These are phyloP conservation scores for Procapra przewalskii DNA, from an alignment of 2,113 vertebrate species.

Conservation along the genomic window DNA sequence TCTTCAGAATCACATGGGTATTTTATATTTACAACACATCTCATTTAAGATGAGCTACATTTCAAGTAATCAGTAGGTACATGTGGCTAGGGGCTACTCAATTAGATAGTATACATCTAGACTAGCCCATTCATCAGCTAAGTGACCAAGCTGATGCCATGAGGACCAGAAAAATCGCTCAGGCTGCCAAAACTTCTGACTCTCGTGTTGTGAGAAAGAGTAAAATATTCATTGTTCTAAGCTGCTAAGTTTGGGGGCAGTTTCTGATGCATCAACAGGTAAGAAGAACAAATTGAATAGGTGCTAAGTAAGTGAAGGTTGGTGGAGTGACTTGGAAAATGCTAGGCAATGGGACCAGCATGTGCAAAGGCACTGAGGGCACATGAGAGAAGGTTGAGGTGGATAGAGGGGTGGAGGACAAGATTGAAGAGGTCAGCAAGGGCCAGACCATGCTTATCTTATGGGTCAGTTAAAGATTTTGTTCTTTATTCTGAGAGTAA, in stretches of 20 bases:
- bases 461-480: background rate
- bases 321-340: background rate
- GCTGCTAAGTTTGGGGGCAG: background rate
- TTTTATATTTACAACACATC: background rate
- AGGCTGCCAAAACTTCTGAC: background rate
- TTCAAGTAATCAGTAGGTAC: background rate
- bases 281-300: background rate
- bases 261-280: background rate
- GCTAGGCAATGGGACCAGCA: background rate
- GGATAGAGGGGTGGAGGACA: background rate
- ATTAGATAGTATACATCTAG: background rate
- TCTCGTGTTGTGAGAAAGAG: background rate
- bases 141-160: background rate
- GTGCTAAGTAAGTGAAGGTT: background rate
- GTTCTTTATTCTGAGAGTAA: background rate
- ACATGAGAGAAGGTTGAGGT: background rate
- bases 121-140: background rate
- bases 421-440: background rate
- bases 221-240: background rate
- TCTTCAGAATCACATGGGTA: background rate
- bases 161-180: background rate
- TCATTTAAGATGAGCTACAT: background rate
- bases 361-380: background rate
- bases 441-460: background rate
- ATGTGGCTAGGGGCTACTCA: background rate